Conservation (phyloP, 1,140 invertebrate genomes). For the Eriosoma lanigerum region DNA sequence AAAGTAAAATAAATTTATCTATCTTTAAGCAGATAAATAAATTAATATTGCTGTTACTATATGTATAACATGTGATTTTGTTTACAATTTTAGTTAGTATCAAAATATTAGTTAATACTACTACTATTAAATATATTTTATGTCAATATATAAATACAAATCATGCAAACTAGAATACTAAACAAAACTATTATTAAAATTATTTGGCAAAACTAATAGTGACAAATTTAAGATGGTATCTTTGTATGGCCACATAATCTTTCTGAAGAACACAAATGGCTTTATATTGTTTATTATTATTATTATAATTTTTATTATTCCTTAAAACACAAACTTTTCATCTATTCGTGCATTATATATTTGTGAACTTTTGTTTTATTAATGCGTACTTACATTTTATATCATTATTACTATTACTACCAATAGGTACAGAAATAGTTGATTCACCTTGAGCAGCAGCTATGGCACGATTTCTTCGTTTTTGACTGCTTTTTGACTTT, state of each 20-base stretch:
- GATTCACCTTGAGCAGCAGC: constrained; percentile 47
- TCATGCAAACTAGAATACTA: not conserved
- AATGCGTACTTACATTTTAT: constrained; percentile 30
- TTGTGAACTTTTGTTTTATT: constrained; percentile 3
- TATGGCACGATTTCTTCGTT: constrained; percentile 47
- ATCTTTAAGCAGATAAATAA: not conserved
- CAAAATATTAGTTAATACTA: not conserved
- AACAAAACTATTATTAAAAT: not conserved
- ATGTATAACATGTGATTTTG: not conserved
- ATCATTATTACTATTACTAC: constrained; percentile 35
- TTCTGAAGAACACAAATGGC: not conserved
- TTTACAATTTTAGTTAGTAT: not conserved
- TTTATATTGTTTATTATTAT: not conserved
- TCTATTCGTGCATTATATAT: constrained; percentile 12
- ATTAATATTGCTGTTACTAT: not conserved
- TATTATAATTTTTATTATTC: not conserved
- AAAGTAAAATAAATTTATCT: not conserved
- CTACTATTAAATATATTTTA: not conserved
- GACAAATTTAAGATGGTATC: not conserved
- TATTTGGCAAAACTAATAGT: not conserved
- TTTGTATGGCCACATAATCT: not conserved
- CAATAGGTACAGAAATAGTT: not conserved
- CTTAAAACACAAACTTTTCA: not conserved
- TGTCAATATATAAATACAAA: not conserved
- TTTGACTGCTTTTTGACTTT: constrained; percentile 47